These are phyloP conservation scores for Eristalis pertinax DNA, from an alignment of 2,888 invertebrate species.

Conservation along the genomic window DNA sequence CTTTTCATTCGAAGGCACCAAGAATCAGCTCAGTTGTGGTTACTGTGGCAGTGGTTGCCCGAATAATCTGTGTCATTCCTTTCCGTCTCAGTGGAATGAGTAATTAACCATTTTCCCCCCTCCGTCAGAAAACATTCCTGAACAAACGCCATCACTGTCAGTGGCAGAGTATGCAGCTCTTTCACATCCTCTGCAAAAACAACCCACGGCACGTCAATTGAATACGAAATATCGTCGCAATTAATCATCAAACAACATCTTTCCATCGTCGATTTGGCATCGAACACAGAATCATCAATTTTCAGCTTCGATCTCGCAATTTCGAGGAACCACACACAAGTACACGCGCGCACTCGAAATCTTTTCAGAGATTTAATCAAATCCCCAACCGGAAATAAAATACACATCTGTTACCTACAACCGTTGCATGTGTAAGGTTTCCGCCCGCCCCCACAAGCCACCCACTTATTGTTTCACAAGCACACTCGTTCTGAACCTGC, in stretches of 20 bases:
- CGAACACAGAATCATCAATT: conserved; percentile 55
- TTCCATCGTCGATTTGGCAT: background rate
- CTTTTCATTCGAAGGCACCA: too few relatives aligned
- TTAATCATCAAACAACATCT: conserved; percentile 14
- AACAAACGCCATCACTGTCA: background rate
- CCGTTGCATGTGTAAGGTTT: conserved; percentile 10
- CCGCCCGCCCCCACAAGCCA: background rate
- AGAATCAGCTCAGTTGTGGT: too few relatives aligned
- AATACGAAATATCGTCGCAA: conserved; percentile 5
- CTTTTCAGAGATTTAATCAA: conserved; percentile 61
- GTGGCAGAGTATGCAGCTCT: background rate
- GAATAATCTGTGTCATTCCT: too few relatives aligned
- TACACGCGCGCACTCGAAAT: conserved; percentile 3
- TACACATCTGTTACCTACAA: conserved; percentile 39
- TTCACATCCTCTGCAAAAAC: too few relatives aligned
- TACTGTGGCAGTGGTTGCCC: too few relatives aligned
- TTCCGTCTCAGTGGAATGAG: too few relatives aligned
- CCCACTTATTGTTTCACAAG: conserved; percentile 52
- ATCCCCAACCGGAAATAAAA: conserved; percentile 52
- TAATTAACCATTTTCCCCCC: too few relatives aligned
- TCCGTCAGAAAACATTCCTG: background rate
- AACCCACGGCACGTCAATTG: background rate
- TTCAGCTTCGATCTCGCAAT: conserved; percentile 2
- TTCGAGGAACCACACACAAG: conserved; percentile 20
- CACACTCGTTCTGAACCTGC: background rate